Base-by-base conservation (phyloP, 92 coral and sea anemone species). In the Umimayanthus kanabou region DNA sequence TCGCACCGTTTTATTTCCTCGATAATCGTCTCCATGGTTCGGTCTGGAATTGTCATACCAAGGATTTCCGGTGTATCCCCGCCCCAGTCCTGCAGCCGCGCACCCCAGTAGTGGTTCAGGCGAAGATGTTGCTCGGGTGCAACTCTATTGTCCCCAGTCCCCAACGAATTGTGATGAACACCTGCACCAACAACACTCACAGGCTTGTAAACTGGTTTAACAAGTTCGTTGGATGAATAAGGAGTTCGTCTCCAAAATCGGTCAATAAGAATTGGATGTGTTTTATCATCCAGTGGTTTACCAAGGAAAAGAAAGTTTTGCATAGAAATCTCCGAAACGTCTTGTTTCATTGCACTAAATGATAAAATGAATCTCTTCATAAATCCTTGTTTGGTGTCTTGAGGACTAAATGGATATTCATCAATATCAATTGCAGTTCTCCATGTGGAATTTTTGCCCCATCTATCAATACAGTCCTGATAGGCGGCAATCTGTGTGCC, bases 261-360 rank as follows among this genome's bases (percentile, higher is more conserved):
- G 78, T 89, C 95, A 23, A 93, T 91, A 29, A 93, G 86, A 7
- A 91, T 39, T 25, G 92, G 95, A 18, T 90, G 89, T 45, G 78
- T 33, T 7, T n/a, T 76, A 73, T 93, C 93, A 45, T 82, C 71
- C 14, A 89, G 39, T 29, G 95, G 95, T 83, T 91, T 93, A 9
- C 93, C 95, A 42, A 93, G 90, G 65, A 93, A 93, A 8, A 93
- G 90, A 85, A 87, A 93, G 77, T 93, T 93, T 18, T 82, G 74
- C 90, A 93, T 85, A 4, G 93, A 85, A 10, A 93, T 88, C 77
- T 93, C 90, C 25, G 92, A 81, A 37, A 88, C 78, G 26, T 88
- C 86, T 3, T 93, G 91, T 66, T 70, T 43, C 45, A 73, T 66
- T 33, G 16, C 71, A 10, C 89, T 61, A 73, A 72, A 88, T 50